Evolutionary conservation across 2,113 vertebrate genomes (phyloP).

Genomic region (Loxodonta africana): DNA sequence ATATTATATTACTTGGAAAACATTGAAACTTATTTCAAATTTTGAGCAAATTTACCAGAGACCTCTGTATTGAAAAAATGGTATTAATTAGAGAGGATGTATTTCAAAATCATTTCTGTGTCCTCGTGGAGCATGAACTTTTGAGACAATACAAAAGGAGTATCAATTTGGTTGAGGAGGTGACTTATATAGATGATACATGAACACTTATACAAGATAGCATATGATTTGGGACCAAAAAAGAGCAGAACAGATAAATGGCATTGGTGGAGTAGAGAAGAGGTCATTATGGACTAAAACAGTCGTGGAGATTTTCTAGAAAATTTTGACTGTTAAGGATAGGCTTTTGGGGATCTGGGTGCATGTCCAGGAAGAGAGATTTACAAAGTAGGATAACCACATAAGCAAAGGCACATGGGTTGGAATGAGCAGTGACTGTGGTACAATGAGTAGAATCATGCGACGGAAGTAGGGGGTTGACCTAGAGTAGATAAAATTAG

Average conservation of each 20-base stretch:
- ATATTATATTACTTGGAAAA: conserved; percentile 26
- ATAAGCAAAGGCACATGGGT: background rate
- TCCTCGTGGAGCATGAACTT: background rate
- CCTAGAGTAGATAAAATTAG: background rate
- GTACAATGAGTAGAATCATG: background rate
- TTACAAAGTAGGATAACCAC: background rate
- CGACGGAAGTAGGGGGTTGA: background rate
- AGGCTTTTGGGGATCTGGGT: background rate
- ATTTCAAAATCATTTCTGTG: conserved; percentile 39
- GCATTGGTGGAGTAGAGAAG: background rate
- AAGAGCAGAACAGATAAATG: background rate
- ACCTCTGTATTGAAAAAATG: background rate
- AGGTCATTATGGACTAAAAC: background rate
- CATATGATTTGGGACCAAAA: background rate
- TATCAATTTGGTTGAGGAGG: background rate
- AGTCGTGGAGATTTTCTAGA: background rate
- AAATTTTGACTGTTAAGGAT: background rate
- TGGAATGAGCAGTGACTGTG: background rate
- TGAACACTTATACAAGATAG: background rate
- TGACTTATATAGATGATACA: background rate
- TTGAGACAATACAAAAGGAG: background rate
- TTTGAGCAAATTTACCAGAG: conserved; percentile 37
- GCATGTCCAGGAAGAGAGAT: background rate
- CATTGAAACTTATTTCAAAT: conserved; percentile 48
- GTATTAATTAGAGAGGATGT: background rate